Conservation (phyloP, 2,888 invertebrate species). For the Drosophila sordidula region DNA sequence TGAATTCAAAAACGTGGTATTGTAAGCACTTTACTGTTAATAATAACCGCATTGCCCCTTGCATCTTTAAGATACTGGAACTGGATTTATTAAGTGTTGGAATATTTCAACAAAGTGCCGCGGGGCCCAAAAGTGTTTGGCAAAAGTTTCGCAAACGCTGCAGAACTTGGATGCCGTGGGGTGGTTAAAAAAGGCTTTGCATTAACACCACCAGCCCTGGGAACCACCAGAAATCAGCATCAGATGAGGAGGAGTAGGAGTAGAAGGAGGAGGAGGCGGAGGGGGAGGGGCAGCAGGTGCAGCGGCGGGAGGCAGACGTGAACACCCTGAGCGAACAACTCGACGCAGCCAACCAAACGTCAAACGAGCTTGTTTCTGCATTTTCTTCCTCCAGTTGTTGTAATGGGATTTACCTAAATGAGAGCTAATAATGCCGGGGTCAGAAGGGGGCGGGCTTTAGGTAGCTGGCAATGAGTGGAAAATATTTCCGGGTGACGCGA, state of each 20-base stretch:
- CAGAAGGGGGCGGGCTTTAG: too few species aligned
- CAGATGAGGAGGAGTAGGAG: not conserved
- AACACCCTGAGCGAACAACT: not conserved
- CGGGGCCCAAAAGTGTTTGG: slow-evolving; percentile 5
- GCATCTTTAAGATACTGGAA: not conserved
- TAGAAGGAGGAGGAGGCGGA: not conserved
- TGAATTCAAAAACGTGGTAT: too few species aligned
- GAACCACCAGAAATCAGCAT: not conserved
- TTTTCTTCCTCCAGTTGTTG: slow-evolving; percentile 23
- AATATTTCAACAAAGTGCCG: slow-evolving; percentile 8
- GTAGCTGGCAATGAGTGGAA: slow-evolving; percentile 61
- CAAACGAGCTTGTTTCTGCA: slow-evolving; percentile 51
- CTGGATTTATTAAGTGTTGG: slow-evolving; percentile 7
- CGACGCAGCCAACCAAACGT: slow-evolving; percentile 74
- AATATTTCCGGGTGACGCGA: slow-evolving; percentile 73
- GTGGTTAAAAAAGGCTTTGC: slow-evolving; percentile 63
- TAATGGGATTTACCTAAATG: slow-evolving; percentile 80
- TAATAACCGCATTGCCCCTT: not conserved
- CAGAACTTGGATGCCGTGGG: slow-evolving; percentile 16
- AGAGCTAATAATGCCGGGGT: slow-evolving; percentile 73
- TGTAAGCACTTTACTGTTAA: too few species aligned
- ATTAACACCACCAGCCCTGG: slow-evolving; percentile 63
- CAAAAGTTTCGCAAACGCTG: slow-evolving; percentile 1
- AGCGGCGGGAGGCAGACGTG: not conserved
- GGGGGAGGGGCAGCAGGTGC: not conserved